Conservation (phyloP, 2,888 invertebrate genomes). For the Rambutsinella grinnellia region DNA sequence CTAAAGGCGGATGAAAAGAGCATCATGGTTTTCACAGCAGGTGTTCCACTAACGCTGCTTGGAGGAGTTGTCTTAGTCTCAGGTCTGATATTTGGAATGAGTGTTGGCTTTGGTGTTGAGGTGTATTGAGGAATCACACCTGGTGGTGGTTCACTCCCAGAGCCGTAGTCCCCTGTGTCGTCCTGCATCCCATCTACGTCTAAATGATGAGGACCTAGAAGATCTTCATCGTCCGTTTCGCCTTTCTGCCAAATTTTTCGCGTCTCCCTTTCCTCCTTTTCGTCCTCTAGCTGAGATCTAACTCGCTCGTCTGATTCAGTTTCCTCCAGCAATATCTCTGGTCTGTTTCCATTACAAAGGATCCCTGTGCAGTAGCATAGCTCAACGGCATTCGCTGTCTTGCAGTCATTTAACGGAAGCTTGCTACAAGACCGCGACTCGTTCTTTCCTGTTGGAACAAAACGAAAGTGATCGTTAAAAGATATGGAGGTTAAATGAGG, state of each 20-base stretch:
- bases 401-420: constrained; percentile 58
- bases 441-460: constrained; percentile 56
- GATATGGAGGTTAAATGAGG: not conserved
- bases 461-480: not conserved
- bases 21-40: constrained; percentile 1
- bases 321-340: constrained; percentile 26
- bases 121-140: constrained; percentile 45
- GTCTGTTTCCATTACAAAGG: constrained; percentile 58
- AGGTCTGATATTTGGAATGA: constrained; percentile 40
- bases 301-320: constrained; percentile 48
- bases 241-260: constrained; percentile 49
- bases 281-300: constrained; percentile 37
- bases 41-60: constrained; percentile 27
- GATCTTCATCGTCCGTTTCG: constrained; percentile 62
- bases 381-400: constrained; percentile 62
- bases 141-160: constrained; percentile 33
- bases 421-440: constrained; percentile 60
- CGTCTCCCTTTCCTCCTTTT: constrained; percentile 50
- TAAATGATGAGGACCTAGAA: constrained; percentile 48
- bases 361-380: constrained; percentile 62
- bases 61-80: constrained; percentile 28
- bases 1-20: constrained; percentile 16
- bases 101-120: constrained; percentile 46
- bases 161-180: constrained; percentile 37
- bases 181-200: constrained; percentile 50